These are phyloP conservation scores for Butorides virescens DNA, from an alignment of 2,113 vertebrate species.

Conservation along the genomic window DNA sequence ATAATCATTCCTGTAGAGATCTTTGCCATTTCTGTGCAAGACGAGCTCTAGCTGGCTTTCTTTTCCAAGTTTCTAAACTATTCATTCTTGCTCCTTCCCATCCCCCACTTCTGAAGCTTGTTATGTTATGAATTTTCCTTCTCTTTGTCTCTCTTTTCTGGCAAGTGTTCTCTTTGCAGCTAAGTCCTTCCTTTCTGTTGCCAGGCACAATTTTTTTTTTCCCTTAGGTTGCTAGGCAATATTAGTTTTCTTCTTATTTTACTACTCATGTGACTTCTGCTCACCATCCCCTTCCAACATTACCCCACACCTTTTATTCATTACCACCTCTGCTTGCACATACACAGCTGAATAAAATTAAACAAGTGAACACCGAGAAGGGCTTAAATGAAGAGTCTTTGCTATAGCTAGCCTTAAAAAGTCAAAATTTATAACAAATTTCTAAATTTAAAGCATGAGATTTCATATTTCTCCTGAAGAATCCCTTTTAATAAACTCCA, in stretches of 20 bases:
- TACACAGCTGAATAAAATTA: background rate
- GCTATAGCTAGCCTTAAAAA: background rate
- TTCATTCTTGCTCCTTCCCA: background rate
- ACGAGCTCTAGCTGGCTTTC: background rate
- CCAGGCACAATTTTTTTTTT: background rate
- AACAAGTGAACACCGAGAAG: background rate
- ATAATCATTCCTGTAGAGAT: background rate
- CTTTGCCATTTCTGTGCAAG: background rate
- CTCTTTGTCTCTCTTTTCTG: conserved; percentile 18
- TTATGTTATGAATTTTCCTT: conserved; percentile 12
- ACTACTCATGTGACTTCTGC: conserved; percentile 46
- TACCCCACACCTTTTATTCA: conserved; percentile 48
- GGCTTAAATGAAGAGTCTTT: background rate
- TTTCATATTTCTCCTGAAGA: background rate
- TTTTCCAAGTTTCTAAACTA: background rate
- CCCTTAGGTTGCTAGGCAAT: conserved; percentile 47
- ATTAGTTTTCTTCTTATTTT: conserved; percentile 48
- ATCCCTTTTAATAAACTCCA: background rate
- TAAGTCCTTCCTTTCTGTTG: conserved; percentile 51
- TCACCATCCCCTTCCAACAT: conserved; percentile 6
- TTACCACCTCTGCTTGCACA: background rate
- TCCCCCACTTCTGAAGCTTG: background rate
- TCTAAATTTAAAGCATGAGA: background rate
- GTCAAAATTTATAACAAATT: background rate
- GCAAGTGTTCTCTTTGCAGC: background rate